Percentiles rank a stretch among this genome's conserved stretches.
These are phyloP conservation scores for Lathamus discolor DNA, from an alignment of 2,113 vertebrate species.

Conservation along the genomic window DNA sequence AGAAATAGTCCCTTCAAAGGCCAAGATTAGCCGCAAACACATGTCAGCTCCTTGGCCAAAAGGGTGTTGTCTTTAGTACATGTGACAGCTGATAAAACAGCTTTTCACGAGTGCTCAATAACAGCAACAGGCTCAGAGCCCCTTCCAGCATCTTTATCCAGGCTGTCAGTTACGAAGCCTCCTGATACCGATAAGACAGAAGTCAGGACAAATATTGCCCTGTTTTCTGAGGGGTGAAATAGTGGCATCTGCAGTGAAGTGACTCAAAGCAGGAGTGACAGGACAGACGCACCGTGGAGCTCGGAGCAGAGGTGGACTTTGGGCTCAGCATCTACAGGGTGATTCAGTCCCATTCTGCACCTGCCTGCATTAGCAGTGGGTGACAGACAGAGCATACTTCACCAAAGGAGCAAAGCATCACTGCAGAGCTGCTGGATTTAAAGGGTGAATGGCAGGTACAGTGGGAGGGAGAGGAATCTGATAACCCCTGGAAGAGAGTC, in stretches of 20 bases:
- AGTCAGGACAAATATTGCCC: not conserved
- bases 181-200: not conserved
- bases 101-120: conserved; percentile 9
- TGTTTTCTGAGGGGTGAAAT: not conserved
- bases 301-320: not conserved
- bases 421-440: not conserved
- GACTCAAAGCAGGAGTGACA: not conserved
- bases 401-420: not conserved
- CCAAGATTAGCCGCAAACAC: not conserved
- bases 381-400: not conserved
- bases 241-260: not conserved
- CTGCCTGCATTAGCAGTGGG: not conserved
- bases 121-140: not conserved
- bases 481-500: not conserved
- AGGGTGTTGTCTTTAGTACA: not conserved
- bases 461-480: not conserved
- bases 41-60: not conserved
- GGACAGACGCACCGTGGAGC: accelerated
- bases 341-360: not conserved
- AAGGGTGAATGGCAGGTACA: not conserved
- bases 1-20: not conserved
- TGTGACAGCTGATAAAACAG: conserved; percentile 36
- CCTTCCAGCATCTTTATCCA: conserved; percentile 42
- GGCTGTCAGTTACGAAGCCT: not conserved
- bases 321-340: not conserved